Base-by-base conservation (phyloP, 2,888 invertebrate species). In the Omphaloscelis lunosa region DNA sequence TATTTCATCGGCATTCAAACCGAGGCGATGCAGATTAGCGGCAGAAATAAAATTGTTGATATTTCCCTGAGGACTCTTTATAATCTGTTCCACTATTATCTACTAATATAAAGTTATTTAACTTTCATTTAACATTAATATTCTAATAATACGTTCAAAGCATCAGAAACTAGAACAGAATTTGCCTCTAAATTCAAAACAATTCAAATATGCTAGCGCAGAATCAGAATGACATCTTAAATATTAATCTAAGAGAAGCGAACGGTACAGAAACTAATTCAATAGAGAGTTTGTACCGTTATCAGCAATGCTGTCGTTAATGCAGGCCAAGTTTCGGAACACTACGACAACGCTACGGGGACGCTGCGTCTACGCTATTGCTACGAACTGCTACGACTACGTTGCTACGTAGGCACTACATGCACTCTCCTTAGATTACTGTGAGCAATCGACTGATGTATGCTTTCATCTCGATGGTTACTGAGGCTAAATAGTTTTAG, bases 401-500 rank as follows among this genome's bases (percentile, higher is more conserved):
- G 29, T n/a, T 20, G 23, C 61, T 48, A 39, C 45, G 78, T 39
- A 51, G 8, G 12, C 23, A 58, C 65, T 67, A 83, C 84, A 85
- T 89, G 92, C 91, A 90, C 91, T 91, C 90, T 91, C 84, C 82
- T 79, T 79, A 88, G 89, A 92, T 91, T 91, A 90, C 85, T 71
- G 51, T 74, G 48, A 74, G 83, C 80, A 86, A 88, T 89, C 81
- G 76, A 76, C 85, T 84, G 84, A 89, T 89, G 88, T 74, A 79
- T 62, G 78, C 79, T 79, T 83, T 84, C 80, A 80, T 75, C 77
- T 84, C 51, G 27, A 66, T 72, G 62, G 71, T 23, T 48, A 51
- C n/a, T 34, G 15, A 41, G 70, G 34, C 20, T 71, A n/a, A 70
- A 79, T 73, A 51, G 27, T 45, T 69, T 72, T 34, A 51, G 59